Conservation (phyloP, 2,113 vertebrate species). For the Mormyrus lacerda region DNA sequence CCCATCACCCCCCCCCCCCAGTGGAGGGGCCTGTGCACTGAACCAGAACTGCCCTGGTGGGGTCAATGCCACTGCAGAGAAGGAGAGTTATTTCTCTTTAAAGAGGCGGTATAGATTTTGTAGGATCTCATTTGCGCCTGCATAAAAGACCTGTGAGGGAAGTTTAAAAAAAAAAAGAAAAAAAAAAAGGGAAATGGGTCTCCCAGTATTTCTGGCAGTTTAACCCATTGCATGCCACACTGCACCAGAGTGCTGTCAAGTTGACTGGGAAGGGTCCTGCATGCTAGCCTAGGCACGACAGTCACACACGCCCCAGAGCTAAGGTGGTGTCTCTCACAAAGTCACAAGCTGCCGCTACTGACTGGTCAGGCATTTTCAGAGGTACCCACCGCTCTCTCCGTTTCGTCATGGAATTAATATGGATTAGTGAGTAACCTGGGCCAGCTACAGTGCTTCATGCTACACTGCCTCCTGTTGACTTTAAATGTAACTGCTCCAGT, state of each 20-base stretch:
- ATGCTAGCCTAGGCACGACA: neutral
- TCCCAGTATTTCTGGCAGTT: conserved; percentile 12
- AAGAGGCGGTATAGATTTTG: conserved; percentile 72
- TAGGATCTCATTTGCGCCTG: conserved; percentile 63
- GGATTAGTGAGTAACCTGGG: neutral
- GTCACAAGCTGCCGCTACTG: neutral
- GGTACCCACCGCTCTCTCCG: neutral
- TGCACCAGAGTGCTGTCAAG: neutral
- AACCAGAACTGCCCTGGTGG: conserved; percentile 60
- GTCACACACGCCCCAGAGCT: neutral
- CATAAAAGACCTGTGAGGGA: conserved; percentile 60
- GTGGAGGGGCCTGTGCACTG: conserved; percentile 50
- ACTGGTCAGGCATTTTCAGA: neutral
- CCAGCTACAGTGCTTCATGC: neutral
- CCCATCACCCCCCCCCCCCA: conserved; percentile 12
- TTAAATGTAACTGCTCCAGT: neutral
- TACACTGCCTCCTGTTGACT: neutral
- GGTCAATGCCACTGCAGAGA: conserved; percentile 61
- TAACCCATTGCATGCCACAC: neutral
- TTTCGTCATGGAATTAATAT: neutral
- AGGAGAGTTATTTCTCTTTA: conserved; percentile 68
- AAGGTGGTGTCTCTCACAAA: neutral
- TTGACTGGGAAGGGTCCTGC: neutral
- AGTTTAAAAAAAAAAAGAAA: conserved; percentile 53
- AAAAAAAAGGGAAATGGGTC: conserved; percentile 40